Base-by-base conservation (phyloP, 1,140 invertebrate genomes). In the Drosophila sturtevanti region DNA sequence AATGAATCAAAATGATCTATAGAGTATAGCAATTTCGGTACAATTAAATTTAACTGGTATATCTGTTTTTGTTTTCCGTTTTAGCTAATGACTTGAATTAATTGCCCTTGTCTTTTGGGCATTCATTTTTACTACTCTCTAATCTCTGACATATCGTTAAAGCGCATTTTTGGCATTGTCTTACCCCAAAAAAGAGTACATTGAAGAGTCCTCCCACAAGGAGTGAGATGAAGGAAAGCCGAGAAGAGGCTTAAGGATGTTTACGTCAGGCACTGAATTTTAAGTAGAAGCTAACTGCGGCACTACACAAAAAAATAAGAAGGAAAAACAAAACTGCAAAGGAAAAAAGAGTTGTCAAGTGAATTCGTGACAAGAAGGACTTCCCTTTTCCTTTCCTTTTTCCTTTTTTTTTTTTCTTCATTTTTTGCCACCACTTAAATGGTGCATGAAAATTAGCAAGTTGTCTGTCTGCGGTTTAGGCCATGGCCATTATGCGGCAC, bases 141-240 rank as follows among this genome's bases (percentile, higher is more conserved):
- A 86, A 86, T 86, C 82, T 86, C 82, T 79, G 82, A 87, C 82
- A 89, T 86, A 86, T 89, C 79, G 82, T 86, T 87, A 86, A 89
- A 86, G 79, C 79, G 79, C 82, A 81, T 75, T 77, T 48, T 56
- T 71, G 73, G 73, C 73, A 62, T 66, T 72, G 61, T 68, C 35
- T 10, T n/a, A n/a, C n/a, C n/a, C n/a, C n/a, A n/a, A n/a, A n/a
- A n/a, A n/a, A n/a, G n/a, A n/a, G n/a, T n/a, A n/a, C n/a, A n/a
- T n/a, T 48, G 41, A 11, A 11, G 16, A 21, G 16, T 48, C 0
- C 41, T n/a, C 41, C 14, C 7, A 9, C 12, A 18, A 6, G 1
- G n/a, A 5, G 37, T 14, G 37, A n/a, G 37, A 1, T 14, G 41
- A 6, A 31, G 14, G 4, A 22, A 4, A 12, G 14, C 6, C 7